These are phyloP conservation scores for Xestia c-nigrum DNA, from an alignment of 2,888 invertebrate genomes.

Conservation along the genomic window DNA sequence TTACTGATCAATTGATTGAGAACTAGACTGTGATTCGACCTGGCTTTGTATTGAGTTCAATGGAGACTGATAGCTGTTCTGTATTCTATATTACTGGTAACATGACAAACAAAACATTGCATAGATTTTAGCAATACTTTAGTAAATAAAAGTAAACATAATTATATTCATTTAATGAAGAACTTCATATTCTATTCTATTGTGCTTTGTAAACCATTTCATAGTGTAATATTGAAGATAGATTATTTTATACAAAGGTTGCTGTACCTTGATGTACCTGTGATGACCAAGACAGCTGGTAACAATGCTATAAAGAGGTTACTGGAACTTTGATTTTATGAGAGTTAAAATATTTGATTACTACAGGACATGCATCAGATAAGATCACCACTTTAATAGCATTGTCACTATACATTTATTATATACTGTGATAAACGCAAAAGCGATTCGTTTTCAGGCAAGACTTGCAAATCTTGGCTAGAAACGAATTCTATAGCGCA, in stretches of 20 bases:
- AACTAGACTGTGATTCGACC: slow-evolving; percentile 36
- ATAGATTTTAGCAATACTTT: slow-evolving; percentile 6
- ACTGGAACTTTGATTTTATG: not conserved
- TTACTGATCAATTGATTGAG: slow-evolving; percentile 41
- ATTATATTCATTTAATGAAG: not conserved
- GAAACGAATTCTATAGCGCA: slow-evolving; percentile 5
- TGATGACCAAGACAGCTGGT: not conserved
- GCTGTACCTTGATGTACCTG: no score
- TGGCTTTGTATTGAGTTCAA: slow-evolving; percentile 30
- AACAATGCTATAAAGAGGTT: not conserved
- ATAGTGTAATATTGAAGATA: not conserved
- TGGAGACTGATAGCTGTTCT: slow-evolving; percentile 22
- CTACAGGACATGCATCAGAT: not conserved
- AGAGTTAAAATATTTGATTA: not conserved
- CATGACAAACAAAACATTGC: not conserved
- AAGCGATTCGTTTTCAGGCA: not conserved
- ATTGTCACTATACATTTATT: not conserved
- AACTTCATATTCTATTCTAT: not conserved
- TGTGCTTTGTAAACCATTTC: not conserved
- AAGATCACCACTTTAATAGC: not conserved
- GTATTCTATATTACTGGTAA: slow-evolving; percentile 2
- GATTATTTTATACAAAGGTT: not conserved
- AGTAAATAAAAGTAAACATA: not conserved
- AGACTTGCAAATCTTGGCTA: not conserved
- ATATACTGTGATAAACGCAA: not conserved